Base-by-base conservation (phyloP, 2,797 vertebrate species). In the Coregonus sp. region DNA sequence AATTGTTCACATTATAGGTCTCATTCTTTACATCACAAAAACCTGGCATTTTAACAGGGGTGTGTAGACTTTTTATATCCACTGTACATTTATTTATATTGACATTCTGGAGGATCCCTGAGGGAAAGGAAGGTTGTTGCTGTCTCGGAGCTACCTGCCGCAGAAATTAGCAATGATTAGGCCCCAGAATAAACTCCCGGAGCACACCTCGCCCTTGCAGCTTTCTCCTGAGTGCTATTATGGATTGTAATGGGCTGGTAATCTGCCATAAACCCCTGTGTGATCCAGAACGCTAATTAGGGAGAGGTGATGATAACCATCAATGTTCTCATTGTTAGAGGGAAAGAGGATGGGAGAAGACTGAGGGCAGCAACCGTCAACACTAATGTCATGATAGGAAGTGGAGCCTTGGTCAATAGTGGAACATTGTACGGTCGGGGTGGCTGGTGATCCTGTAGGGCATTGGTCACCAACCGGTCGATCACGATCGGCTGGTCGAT, bases 231-330 rank as follows among this genome's bases (percentile, higher is more conserved):
- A 80, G 84, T 72, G 78, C 78, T 47, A n/a, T 86, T 82, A 87
- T 87, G 86, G 82, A 85, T 85, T 66, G 76, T 84, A 87, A 85
- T 81, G 85, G 71, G 65, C 82, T 78, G 68, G 84, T 89, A 85
- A 89, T 89, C 88, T 90, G 79, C 81, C 84, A 18, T 72, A 76
- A 89, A 88, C 78, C 83, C 70, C 78, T 59, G 77, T 87, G 76
- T 73, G 84, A 89, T 31, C 29, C 12, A 66, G 12, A 66, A 31
- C 20, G 12, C 20, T 65, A 11, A 25, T 7, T n/a, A 29, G 9
- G 61, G 54, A 59, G 16, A n/a, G 50, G 2, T 31, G 65, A 67
- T 31, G 1, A 20, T 5, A 15, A 15, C 31, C 12, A 15, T 25
- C 25, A 25, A 25, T 68, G 29, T 69, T 37, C 35, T 70, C 35